A percentile compares a stretch with the other conserved stretches of the same genome.
These are phyloP conservation scores for Amaurobius ferox DNA, from an alignment of 2,888 invertebrate species.

Conservation along the genomic window DNA sequence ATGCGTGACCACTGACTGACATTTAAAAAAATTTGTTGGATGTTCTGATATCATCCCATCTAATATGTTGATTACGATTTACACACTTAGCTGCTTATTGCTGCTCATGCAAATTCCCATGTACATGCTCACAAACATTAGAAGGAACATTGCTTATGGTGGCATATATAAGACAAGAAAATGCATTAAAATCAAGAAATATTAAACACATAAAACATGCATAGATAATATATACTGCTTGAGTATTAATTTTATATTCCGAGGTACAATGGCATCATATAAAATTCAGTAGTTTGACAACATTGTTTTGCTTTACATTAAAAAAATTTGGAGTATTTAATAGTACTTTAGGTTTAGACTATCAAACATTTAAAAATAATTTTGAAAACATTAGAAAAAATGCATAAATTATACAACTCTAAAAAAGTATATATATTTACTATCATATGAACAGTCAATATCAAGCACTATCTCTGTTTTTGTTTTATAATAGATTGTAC, in stretches of 20 bases:
- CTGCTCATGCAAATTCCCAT: no score
- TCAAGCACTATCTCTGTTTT: slow-evolving; percentile 29
- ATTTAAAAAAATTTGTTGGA: no score
- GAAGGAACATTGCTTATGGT: no score
- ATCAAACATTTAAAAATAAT: not conserved
- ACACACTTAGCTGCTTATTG: no score
- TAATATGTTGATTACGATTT: no score
- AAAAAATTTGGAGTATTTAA: not conserved
- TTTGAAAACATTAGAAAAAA: not conserved
- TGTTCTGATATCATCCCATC: no score
- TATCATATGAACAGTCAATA: slow-evolving; percentile 17
- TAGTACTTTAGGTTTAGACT: not conserved
- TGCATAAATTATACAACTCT: no score
- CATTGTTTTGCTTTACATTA: not conserved
- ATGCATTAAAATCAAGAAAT: not conserved
- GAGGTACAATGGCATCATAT: not conserved
- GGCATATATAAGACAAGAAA: not conserved
- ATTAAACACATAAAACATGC: not conserved
- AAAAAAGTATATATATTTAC: not conserved
- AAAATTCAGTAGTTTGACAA: not conserved
- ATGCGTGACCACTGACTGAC: no score
- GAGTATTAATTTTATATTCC: not conserved
- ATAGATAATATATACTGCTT: not conserved
- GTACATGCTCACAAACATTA: no score
- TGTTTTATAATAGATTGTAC: slow-evolving; percentile 37